phyloP scores from a whole-genome alignment of 2,888 invertebrate genomes.

The Eristalis intricaria region DNA sequence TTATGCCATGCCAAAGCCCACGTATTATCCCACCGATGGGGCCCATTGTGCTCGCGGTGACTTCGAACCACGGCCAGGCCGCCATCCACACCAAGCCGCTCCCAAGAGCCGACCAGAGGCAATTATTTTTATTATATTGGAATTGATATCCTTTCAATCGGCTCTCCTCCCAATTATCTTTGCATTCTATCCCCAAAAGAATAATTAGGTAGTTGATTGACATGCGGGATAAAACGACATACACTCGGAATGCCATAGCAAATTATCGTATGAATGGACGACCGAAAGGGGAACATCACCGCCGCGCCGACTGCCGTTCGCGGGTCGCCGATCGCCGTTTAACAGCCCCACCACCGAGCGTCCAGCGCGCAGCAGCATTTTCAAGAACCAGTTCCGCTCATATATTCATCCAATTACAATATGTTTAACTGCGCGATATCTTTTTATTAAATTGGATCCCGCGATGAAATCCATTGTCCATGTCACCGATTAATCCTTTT shows the following conservation, averaged over 20 bases:
- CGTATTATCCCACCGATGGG: conserved; percentile 27
- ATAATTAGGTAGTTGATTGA: conserved; percentile 81
- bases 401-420: conserved; percentile 78
- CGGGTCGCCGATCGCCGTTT: neutral
- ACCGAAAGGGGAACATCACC: conserved; percentile 72
- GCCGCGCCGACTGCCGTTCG: neutral
- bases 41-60: conserved; percentile 56
- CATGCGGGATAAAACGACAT: conserved; percentile 81
- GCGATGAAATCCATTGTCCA: conserved; percentile 75
- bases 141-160: conserved; percentile 78
- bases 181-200: conserved; percentile 80
- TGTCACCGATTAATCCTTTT: conserved; percentile 81
- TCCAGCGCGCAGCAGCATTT: conserved; percentile 21
- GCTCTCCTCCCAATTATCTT: conserved; percentile 79
- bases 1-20: conserved; percentile 57
- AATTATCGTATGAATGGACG: conserved; percentile 78
- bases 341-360: neutral
- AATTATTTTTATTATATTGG: conserved; percentile 77
- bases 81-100: conserved; percentile 1
- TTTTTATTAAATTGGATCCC: conserved; percentile 74
- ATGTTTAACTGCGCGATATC: conserved; percentile 79
- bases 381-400: conserved; percentile 74
- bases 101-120: conserved; percentile 24
- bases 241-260: conserved; percentile 81
- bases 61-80: conserved; percentile 8